Evolutionary conservation across 2,888 invertebrate species (phyloP).

Genomic region (Troides helena): DNA sequence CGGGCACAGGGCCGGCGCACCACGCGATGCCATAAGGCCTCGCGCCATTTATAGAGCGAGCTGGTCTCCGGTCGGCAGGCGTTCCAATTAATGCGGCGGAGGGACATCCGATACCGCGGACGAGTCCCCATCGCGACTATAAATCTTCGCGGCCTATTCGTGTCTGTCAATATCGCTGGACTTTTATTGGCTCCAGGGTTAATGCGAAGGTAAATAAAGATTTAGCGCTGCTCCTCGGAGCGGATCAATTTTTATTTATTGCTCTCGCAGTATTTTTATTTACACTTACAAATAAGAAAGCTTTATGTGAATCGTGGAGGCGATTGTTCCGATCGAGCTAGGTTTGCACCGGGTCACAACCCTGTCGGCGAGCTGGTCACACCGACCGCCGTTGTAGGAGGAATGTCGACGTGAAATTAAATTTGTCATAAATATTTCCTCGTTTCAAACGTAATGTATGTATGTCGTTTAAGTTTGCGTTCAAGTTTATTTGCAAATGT

Average conservation of each 20-base stretch:
- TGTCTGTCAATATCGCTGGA: slow-evolving; percentile 27
- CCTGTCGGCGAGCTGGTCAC: too few species aligned
- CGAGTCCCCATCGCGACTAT: slow-evolving; percentile 23
- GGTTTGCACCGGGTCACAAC: too few species aligned
- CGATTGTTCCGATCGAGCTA: too few species aligned
- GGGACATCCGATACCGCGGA: slow-evolving; percentile 56
- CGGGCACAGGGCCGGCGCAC: slow-evolving; percentile 57
- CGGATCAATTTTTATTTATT: slow-evolving; percentile 18
- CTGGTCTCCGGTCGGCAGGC: slow-evolving; percentile 63
- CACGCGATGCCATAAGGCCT: slow-evolving; percentile 73
- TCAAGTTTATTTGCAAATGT: too few species aligned
- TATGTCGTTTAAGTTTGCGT: too few species aligned
- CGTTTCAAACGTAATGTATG: too few species aligned
- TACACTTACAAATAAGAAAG: not conserved
- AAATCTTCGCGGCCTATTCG: slow-evolving; percentile 26
- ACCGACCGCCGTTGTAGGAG: too few species aligned
- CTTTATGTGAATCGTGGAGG: too few species aligned
- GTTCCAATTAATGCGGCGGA: slow-evolving; percentile 72
- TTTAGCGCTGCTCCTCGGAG: slow-evolving; percentile 25
- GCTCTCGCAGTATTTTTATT: not conserved
- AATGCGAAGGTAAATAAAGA: slow-evolving; percentile 36
- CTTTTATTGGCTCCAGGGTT: slow-evolving; percentile 27
- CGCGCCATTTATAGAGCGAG: slow-evolving; percentile 73
- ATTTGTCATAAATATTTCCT: too few species aligned
- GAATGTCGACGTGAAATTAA: too few species aligned